Evolutionary conservation across 2,797 vertebrate species (phyloP).

Genomic region (Falco cherrug): DNA sequence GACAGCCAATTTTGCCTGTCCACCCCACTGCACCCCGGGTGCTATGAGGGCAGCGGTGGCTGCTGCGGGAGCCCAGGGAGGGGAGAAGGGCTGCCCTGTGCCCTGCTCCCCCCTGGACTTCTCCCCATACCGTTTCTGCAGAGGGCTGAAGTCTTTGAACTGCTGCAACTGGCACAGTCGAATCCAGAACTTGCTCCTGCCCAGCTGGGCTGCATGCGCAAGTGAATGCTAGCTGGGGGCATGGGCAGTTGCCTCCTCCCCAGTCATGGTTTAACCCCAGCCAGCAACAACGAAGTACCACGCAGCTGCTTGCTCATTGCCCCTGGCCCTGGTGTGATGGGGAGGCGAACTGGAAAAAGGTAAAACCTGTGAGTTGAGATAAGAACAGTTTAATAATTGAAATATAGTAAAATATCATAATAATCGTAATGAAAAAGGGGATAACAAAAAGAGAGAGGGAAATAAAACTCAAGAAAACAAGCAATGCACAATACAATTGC

Average conservation of each 20-base stretch:
- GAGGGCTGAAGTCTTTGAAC: neutral
- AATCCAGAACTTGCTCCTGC: neutral
- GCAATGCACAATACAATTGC: too few species aligned
- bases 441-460: too few species aligned
- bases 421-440: too few species aligned
- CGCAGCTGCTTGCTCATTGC: too few species aligned
- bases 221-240: neutral
- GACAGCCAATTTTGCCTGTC: neutral
- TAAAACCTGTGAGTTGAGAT: too few species aligned
- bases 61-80: neutral
- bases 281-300: too few species aligned
- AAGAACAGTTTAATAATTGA: too few species aligned
- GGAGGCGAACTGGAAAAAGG: too few species aligned
- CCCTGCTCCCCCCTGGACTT: neutral
- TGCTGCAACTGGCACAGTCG: fast-evolving
- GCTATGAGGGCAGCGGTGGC: neutral
- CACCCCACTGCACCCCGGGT: neutral
- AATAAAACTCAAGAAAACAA: too few species aligned
- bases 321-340: too few species aligned
- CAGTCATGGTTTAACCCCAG: too few species aligned
- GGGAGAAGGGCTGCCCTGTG: neutral
- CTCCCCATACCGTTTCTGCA: neutral
- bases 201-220: neutral
- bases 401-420: too few species aligned
- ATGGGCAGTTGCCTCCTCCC: neutral